Base-by-base conservation (phyloP, 2,113 vertebrate genomes). In the Murina feae region DNA sequence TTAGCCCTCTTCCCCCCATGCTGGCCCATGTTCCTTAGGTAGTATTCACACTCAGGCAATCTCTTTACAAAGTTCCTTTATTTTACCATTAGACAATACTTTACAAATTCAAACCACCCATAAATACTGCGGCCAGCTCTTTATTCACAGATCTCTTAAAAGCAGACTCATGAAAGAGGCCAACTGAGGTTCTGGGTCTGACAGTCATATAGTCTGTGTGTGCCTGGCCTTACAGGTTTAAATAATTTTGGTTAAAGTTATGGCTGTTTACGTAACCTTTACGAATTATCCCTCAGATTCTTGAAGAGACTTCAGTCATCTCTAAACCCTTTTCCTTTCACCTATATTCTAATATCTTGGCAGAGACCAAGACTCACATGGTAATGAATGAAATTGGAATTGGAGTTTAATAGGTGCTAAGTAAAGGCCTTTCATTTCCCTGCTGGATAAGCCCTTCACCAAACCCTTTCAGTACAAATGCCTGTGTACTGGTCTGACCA, bases 191-290 rank as follows among this genome's bases (percentile, higher is more conserved):
- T 84, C 58, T 95, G 90, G 63, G 86, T 86, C 93, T 79, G 51
- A 89, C 55, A 81, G 53, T 96, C 75, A 44, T 68, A 47, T 1
- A 55, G 93, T 86, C 69, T 94, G 75, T 72, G 86, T 93, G 63
- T 93, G 58, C 86, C 89, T 91, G 39, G 44, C 58, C 65, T 91
- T 71, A 71, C 60, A 83, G 75, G 47, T 95, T 91, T 82, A 63
- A 86, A 92, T 66, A 72, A 16, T 86, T 95, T 92, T 92, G 72
- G 79, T 89, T 89, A 75, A 94, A 82, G 68, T 97, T 91, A 90
- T 17, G 66, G 58, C 71, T 94, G 89, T 95, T 95, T 89, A 91
- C 30, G 68, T 74, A 96, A 93, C 84, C 93, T 96, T 96, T 81
- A 68, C 0, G 23, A 71, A 92, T 96, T 79, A 91, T 89, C 42